Percentiles rank a stretch among this genome's conserved stretches.
Conservation (phyloP, 2,888 invertebrate species). For the Rotaria macrura region DNA sequence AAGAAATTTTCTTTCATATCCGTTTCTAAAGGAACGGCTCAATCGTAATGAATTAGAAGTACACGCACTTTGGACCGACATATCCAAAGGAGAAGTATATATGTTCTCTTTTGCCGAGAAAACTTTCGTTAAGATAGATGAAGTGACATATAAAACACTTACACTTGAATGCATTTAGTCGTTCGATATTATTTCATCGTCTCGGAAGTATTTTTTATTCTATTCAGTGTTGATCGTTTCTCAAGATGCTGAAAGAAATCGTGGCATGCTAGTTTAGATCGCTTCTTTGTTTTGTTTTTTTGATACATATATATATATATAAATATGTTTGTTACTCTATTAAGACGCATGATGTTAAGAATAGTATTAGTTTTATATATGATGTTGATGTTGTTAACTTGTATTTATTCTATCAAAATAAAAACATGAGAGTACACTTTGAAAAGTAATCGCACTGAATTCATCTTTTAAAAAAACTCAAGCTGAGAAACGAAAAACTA, state of each 20-base stretch:
- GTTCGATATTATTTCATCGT: background rate
- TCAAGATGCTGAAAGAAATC: background rate
- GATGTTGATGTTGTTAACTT: background rate
- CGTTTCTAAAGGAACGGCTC: slow-evolving; percentile 70
- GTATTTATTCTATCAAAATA: background rate
- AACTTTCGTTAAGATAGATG: slow-evolving; percentile 72
- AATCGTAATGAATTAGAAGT: slow-evolving; percentile 72
- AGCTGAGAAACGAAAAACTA: background rate
- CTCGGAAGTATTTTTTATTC: background rate
- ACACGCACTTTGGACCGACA: slow-evolving; percentile 88
- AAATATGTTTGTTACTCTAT: too few species aligned
- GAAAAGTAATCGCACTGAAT: background rate
- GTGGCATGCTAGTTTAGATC: background rate
- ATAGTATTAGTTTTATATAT: background rate
- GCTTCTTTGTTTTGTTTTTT: too few species aligned
- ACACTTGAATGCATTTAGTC: background rate
- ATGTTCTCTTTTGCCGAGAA: slow-evolving; percentile 79
- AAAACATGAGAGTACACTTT: background rate
- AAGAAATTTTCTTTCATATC: slow-evolving; percentile 81
- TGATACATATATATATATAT: too few species aligned
- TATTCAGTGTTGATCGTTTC: background rate
- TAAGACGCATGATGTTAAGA: too few species aligned
- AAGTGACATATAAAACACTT: slow-evolving; percentile 65
- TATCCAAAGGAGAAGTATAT: slow-evolving; percentile 87
- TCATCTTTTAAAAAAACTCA: background rate